Evolutionary conservation across 2,113 vertebrate genomes (phyloP).

Genomic region (Perca schrenkii): DNA sequence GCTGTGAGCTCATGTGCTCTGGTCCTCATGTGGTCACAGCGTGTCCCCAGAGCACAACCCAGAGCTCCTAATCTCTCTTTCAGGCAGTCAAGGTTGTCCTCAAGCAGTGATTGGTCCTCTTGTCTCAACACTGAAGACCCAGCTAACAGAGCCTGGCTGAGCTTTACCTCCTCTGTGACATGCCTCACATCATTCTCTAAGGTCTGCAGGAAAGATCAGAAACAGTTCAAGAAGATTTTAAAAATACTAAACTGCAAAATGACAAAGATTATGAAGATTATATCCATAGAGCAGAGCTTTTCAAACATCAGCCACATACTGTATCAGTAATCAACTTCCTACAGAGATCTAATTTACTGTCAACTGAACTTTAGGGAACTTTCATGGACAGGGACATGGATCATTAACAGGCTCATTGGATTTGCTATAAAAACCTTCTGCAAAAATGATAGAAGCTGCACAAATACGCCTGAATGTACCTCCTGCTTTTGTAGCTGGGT

Average conservation of each 20-base stretch:
- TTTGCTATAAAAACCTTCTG: not conserved
- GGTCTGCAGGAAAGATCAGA: slow-evolving; percentile 78
- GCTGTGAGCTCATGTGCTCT: slow-evolving; percentile 88
- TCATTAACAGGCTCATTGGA: not conserved
- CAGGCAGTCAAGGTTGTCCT: slow-evolving; percentile 90
- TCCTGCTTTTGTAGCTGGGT: slow-evolving; percentile 89
- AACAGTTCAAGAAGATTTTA: not conserved
- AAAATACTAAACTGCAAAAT: not conserved
- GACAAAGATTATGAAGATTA: not conserved
- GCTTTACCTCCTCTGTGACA: slow-evolving; percentile 89
- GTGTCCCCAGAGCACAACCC: slow-evolving; percentile 87
- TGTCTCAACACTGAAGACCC: slow-evolving; percentile 81
- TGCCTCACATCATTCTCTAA: slow-evolving; percentile 90
- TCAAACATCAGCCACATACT: not conserved
- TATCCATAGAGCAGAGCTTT: not conserved
- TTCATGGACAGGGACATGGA: too few species aligned
- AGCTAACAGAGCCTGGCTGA: slow-evolving; percentile 87
- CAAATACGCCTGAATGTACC: slow-evolving; percentile 68
- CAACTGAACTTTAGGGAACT: not conserved
- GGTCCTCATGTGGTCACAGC: slow-evolving; percentile 89
- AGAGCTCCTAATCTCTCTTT: slow-evolving; percentile 87
- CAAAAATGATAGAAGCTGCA: not conserved
- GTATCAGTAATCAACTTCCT: not conserved
- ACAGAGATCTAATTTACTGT: not conserved
- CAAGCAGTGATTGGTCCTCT: slow-evolving; percentile 87